Conservation (phyloP, 2,888 invertebrate species). For the Cataglyphis altisquamis region DNA sequence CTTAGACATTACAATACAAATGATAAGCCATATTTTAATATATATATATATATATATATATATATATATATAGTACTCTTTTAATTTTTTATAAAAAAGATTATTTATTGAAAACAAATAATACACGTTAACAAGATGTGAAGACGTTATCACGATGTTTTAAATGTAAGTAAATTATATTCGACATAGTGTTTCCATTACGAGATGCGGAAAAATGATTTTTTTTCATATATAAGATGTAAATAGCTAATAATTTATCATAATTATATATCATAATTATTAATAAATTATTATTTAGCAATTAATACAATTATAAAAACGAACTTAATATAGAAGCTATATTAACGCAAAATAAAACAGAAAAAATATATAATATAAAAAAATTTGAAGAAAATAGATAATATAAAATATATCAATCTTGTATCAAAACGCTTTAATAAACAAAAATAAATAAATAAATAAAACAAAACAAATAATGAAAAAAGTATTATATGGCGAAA, state of each 20-base stretch:
- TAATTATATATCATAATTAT: not conserved
- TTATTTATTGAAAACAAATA: not conserved
- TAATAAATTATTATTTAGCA: not conserved
- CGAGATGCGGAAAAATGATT: not conserved
- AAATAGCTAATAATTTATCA: too few species aligned
- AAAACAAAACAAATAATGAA: not conserved
- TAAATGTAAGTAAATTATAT: not conserved
- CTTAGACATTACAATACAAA: not conserved
- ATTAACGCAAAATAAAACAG: not conserved
- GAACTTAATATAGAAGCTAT: not conserved
- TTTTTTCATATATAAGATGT: too few species aligned
- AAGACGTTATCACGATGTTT: not conserved
- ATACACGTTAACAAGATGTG: not conserved
- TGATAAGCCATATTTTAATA: too few species aligned
- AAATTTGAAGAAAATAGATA: not conserved
- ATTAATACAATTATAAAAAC: not conserved
- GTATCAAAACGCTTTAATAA: not conserved
- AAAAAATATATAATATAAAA: not conserved
- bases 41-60: too few species aligned
- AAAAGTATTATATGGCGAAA: not conserved
- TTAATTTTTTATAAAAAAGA: not conserved
- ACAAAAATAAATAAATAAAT: not conserved
- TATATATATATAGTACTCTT: not conserved
- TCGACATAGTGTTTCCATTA: not conserved
- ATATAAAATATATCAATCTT: not conserved